Percentiles rank a stretch among this genome's conserved stretches.
Evolutionary conservation across 2,888 invertebrate species (phyloP).

Genomic region (Rosalia funebris): DNA sequence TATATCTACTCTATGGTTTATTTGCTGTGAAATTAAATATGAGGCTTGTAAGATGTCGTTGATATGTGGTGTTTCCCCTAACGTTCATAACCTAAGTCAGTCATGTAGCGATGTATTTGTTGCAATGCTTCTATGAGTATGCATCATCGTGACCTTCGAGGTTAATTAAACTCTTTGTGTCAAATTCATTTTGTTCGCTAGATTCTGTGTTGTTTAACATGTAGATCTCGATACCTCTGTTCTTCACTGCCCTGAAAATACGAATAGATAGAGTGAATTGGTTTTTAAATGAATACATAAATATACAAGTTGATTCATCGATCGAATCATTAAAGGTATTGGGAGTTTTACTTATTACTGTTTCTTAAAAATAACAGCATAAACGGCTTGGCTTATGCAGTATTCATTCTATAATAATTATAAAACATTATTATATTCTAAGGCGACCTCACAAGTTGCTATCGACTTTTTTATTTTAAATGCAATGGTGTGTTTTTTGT

Average conservation of each 20-base stretch:
- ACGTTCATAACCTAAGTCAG: conserved; percentile 59
- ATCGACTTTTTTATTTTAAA: no score
- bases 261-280: no score
- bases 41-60: conserved; percentile 74
- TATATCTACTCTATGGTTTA: conserved; percentile 68
- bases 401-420: no score
- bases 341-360: no score
- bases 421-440: no score
- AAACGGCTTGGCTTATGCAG: no score
- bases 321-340: no score
- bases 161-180: conserved; percentile 67
- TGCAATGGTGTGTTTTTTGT: no score
- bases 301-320: no score
- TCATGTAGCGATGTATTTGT: conserved; percentile 64
- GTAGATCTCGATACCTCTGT: conserved; percentile 93
- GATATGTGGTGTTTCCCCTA: conserved; percentile 72
- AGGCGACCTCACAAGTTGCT: no score
- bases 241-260: conserved; percentile 89
- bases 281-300: no score
- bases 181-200: conserved; percentile 54
- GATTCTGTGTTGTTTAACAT: conserved; percentile 62
- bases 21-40: conserved; percentile 72
- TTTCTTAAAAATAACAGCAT: no score
- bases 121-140: conserved; percentile 59
- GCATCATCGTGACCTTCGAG: conserved; percentile 61